Base-by-base conservation (phyloP, 1,140 invertebrate genomes). In the Scylla paramamosain region DNA sequence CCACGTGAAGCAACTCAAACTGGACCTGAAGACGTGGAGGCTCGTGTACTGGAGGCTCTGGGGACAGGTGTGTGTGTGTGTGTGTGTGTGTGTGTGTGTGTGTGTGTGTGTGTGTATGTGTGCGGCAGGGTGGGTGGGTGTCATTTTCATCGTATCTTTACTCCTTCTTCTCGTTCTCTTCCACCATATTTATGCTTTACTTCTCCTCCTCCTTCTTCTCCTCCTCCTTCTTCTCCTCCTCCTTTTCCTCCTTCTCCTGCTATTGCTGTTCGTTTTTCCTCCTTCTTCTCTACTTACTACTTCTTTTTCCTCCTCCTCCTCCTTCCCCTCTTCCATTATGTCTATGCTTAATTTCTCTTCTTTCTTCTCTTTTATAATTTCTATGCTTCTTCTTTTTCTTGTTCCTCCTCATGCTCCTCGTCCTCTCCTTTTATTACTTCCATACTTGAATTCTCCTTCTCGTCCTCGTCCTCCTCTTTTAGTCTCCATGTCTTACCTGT, bases 21-120 rank as follows among this genome's bases (percentile, higher is more conserved):
- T 97, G 12, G 98, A 98, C 96, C 97, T 99, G 59, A 98, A 98
- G 95, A 98, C 98, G 0, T 99, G 99, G 99, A 97, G 98, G 0
- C 98, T 98, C 96, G 98, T 99, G 0, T 99, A 99, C 97, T 99
- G 99, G 99, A 97, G 98, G 91, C 97, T 99, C 16, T 99, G 99
- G 99, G 98, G 98, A 0, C 95, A 96, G 94, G 96, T 96, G n/a
- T 10, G 95, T 67, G 25, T 77, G 91, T 92, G 48, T 92, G 91
- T 92, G 91, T n/a, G 91, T 77, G 91, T 77, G 91, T 31, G 48
- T 77, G 48, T 82, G 91, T 52, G 48, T 91, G 90, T 12, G 29
- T 14, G 67, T 92, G 28, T 82, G 20, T 28, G 59, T 82, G 29
- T 28, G 91, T 82, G 52, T 83, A 46, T 91, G 89, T 91, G 28